A percentile compares a stretch with the other conserved stretches of the same genome.
Evolutionary conservation across 37 sponge, comb jelly and placozoan genomes (phyloP).

Genomic region (Spongia lamella): DNA sequence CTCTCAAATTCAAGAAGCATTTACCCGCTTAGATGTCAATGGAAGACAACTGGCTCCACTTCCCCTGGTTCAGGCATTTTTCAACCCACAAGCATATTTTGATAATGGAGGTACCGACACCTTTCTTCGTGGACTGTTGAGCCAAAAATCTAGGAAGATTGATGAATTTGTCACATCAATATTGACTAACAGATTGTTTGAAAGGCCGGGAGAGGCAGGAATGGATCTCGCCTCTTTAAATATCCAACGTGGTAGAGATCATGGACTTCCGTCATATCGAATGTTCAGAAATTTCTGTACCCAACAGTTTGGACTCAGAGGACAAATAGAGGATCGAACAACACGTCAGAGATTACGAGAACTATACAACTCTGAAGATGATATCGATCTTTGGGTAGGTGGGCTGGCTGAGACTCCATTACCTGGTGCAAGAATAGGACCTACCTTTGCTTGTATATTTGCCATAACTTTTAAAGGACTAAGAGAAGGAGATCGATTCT

Average conservation of each 20-base stretch:
- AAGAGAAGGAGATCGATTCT: constrained; percentile 92
- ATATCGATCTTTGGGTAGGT: constrained; percentile 74
- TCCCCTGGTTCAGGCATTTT: constrained; percentile 40
- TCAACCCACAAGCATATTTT: constrained; percentile 28
- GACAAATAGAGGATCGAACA: constrained; percentile 25
- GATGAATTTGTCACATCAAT: constrained; percentile 74
- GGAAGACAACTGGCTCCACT: constrained; percentile 37
- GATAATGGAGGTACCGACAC: constrained; percentile 70
- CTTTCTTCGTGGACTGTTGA: constrained; percentile 69
- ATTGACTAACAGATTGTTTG: constrained; percentile 69
- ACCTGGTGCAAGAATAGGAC: constrained; percentile 66
- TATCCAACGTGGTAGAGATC: constrained; percentile 88
- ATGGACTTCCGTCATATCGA: constrained; percentile 81
- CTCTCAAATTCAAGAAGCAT: constrained; percentile 62
- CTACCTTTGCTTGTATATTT: constrained; percentile 89
- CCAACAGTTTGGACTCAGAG: constrained; percentile 5
- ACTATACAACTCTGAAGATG: constrained; percentile 53
- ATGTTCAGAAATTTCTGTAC: constrained; percentile 70
- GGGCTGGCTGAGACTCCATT: constrained; percentile 76
- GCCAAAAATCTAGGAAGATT: constrained; percentile 37
- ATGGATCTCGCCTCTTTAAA: constrained; percentile 86
- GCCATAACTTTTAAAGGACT: constrained; percentile 70
- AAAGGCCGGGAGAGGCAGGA: constrained; percentile 13
- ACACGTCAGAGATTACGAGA: constrained; percentile 34
- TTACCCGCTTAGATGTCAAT: constrained; percentile 60